A percentile compares a stretch with the other conserved stretches of the same genome.
Conservation (phyloP, 1,140 invertebrate species). For the Rhagoletis pomonella region DNA sequence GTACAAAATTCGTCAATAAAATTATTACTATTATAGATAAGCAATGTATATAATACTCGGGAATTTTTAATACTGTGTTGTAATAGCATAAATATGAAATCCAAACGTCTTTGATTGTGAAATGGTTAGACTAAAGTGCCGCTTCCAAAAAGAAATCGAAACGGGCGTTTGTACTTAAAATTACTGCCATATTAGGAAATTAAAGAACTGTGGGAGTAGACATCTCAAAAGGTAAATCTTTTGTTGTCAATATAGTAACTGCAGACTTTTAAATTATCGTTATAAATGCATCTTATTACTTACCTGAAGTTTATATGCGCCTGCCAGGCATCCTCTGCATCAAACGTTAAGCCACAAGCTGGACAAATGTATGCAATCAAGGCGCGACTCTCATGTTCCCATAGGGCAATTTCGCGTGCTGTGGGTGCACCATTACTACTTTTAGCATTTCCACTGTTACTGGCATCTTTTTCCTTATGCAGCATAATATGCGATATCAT, state of each 20-base stretch:
- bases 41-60: background rate
- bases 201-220: no score
- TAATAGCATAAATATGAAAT: no score
- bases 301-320: constrained; percentile 48
- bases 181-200: no score
- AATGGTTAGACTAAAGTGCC: no score
- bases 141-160: no score
- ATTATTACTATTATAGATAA: background rate
- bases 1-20: background rate
- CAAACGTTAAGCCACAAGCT: constrained; percentile 33
- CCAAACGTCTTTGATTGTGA: no score
- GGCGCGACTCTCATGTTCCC: constrained; percentile 18
- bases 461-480: constrained; percentile 41
- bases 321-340: constrained; percentile 39
- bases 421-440: background rate
- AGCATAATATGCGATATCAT: constrained; percentile 50
- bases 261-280: no score
- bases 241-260: no score
- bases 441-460: background rate
- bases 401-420: constrained; percentile 35
- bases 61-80: no score
- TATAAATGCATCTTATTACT: background rate
- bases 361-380: constrained; percentile 47
- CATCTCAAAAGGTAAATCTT: no score
- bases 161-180: no score